phyloP scores from a whole-genome alignment of 2,113 vertebrate genomes.

The Copsychus sechellarum region DNA sequence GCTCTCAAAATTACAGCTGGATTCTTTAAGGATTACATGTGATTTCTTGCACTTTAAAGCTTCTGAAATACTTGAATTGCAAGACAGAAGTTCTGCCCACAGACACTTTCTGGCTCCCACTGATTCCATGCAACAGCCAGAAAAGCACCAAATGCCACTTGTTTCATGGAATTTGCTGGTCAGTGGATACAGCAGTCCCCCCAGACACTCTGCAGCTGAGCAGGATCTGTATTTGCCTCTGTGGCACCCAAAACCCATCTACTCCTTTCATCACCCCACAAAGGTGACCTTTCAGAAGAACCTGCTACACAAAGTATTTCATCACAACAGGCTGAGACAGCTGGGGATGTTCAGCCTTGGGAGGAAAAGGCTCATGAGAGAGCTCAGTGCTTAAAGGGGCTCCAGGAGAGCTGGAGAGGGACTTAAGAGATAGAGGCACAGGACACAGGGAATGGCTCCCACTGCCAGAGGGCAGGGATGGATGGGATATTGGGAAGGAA shows the following conservation, averaged over 20 bases:
- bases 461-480: fast-evolving
- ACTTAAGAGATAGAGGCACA: not conserved
- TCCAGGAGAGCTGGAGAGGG: not conserved
- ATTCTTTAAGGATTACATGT: conserved; percentile 2
- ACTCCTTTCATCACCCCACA: not conserved
- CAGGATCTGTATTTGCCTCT: not conserved
- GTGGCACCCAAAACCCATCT: not conserved
- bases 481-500: not conserved
- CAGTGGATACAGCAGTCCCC: not conserved
- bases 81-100: conserved; percentile 20
- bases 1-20: conserved; percentile 29
- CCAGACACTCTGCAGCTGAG: not conserved
- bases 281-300: not conserved
- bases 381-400: not conserved
- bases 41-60: conserved; percentile 44
- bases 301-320: not conserved
- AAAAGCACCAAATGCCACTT: not conserved
- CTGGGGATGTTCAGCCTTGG: not conserved
- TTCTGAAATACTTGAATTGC: conserved; percentile 41
- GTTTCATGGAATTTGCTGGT: not conserved
- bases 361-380: not conserved
- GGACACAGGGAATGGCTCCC: not conserved
- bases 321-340: not conserved
- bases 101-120: not conserved
- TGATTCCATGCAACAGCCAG: not conserved